Base-by-base conservation (phyloP, 1,140 invertebrate species). In the Cotesia vestalis region DNA sequence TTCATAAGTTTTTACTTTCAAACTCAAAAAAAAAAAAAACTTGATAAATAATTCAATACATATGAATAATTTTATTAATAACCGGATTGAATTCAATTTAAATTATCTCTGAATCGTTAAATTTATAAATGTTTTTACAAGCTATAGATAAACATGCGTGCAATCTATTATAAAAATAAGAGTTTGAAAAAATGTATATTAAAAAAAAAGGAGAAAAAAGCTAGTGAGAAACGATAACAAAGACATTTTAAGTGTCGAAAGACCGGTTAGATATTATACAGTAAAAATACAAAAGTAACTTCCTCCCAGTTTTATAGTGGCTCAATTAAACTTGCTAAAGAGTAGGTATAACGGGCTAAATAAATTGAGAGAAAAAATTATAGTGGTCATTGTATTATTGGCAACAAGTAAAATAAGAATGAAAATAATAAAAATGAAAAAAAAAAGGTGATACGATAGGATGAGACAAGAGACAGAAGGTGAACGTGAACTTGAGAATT, bases 251-350 rank as follows among this genome's bases (percentile, higher is more conserved):
- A 36, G 27, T 17, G 53, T 36, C 20, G 52, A 35, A 46, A 67
- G 67, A 69, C 67, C 67, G 67, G 67, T 69, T 35, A 59, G 17
- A 59, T 20, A 17, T 20, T 27, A 59, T 72, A 64, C 72, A 76
- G 40, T 55, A 55, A 20, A 55, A 55, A 55, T 55, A 14, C 53
- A 71, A 78, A 77, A 66, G 64, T 75, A 40, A 40, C 75, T 72
- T 78, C 66, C 72, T 73, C 53, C 20, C 52, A 34, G 20, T 35
- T 80, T 81, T 80, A 80, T 76, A 63, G 62, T 34, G 40, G 71
- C 63, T 69, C 75, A 79, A 79, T 81, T 80, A 78, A 79, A 81
- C 52, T 75, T 66, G 72, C 53, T 59, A 59, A 72, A 69, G 72
- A 62, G 52, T 55, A 9, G 53, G 51, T 64, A 14, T 46, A 55